Evolutionary conservation across 2,797 vertebrate species (phyloP).

Genomic region (Tolypeutes matacus): DNA sequence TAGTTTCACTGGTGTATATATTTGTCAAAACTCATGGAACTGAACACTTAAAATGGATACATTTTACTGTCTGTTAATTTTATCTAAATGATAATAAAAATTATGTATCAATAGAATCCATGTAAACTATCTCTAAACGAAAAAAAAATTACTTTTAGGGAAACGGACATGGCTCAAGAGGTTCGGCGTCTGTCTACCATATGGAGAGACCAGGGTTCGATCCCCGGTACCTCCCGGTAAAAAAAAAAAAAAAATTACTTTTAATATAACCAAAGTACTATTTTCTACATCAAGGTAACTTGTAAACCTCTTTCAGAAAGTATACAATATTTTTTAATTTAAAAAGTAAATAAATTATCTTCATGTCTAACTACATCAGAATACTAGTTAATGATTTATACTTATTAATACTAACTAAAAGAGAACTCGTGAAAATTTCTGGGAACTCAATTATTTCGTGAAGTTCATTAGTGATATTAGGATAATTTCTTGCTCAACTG

Average conservation of each 20-base stretch:
- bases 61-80: neutral
- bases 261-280: constrained; percentile 16
- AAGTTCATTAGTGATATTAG: neutral
- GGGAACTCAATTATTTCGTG: constrained; percentile 5
- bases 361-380: constrained; percentile 7
- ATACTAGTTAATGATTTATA: constrained; percentile 35
- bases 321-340: neutral
- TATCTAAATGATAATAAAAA: neutral
- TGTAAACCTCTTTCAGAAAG: neutral
- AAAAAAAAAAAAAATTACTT: neutral
- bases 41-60: neutral
- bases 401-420: constrained; percentile 56
- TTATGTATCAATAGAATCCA: constrained; percentile 9
- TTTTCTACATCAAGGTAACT: neutral
- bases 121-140: constrained; percentile 10
- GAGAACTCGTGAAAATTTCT: constrained; percentile 42
- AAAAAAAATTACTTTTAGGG: constrained; percentile 30
- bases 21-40: constrained; percentile 56
- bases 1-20: neutral
- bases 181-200: no score
- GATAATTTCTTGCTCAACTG: neutral
- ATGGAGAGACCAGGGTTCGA: no score
- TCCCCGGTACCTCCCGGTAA: no score
- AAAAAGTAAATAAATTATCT: constrained; percentile 15
- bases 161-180: no score